A percentile compares a stretch with the other conserved stretches of the same genome.
Evolutionary conservation across 2,113 vertebrate species (phyloP).

Genomic region (human (Homo sapiens)): DNA sequence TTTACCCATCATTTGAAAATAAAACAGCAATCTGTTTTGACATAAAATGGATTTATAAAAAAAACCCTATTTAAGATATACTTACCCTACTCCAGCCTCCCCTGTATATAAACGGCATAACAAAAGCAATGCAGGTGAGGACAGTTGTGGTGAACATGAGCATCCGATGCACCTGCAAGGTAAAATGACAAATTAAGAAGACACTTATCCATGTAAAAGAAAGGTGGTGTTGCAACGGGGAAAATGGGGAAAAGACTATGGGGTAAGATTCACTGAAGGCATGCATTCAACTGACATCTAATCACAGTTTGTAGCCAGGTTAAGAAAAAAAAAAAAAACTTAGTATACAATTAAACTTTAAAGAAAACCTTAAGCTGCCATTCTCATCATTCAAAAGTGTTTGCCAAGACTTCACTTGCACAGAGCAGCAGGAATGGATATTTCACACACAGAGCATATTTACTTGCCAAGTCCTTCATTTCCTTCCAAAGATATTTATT

Average conservation of each 20-base stretch:
- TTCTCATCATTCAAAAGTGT: not conserved
- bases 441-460: not conserved
- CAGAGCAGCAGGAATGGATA: not conserved
- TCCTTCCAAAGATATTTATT: not conserved
- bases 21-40: not conserved
- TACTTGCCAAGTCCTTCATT: not conserved
- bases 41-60: not conserved
- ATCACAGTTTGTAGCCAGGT: not conserved
- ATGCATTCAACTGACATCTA: not conserved
- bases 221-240: not conserved
- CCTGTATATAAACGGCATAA: constrained; percentile 90
- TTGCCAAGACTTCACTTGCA: not conserved
- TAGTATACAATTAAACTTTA: not conserved
- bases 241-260: accelerated
- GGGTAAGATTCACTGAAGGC: not conserved
- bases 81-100: constrained; percentile 90
- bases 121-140: constrained; percentile 87
- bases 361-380: not conserved
- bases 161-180: constrained; percentile 86
- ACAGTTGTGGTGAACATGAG: constrained; percentile 88
- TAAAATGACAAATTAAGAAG: not conserved
- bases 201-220: accelerated
- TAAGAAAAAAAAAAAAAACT: not conserved
- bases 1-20: not conserved
- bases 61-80: not conserved